Evolutionary conservation across 2,797 vertebrate genomes (phyloP), one percentile per base, ranked within the genome.

Genomic region (Aulostomus chinensis): DNA sequence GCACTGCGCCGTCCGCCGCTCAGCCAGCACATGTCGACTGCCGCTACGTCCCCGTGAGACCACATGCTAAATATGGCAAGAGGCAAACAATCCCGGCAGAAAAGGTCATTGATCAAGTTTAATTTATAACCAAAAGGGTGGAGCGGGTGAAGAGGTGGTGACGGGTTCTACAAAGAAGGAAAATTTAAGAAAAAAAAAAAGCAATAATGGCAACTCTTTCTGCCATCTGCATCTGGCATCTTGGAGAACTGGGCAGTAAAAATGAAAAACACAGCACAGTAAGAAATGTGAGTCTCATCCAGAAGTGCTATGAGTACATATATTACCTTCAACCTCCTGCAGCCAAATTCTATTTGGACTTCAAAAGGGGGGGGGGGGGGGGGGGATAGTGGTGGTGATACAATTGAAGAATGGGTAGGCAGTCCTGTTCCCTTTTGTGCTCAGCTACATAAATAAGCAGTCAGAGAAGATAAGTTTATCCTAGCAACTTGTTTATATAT

Each of bases 401-500:
- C 26, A 22, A 15, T 34, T 14, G 22, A 20, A 26, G 29, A 39
- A 71, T 80, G 80, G 80, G 75, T 58, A 60, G 43, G 17, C 22
- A 54, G 66, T 74, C 79, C 48, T 12, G 54, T 42, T 30, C 35
- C 13, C 5, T 53, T 72, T 61, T 71, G 37, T 58, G 57, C 57
- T 24, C 14, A 4, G 66, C 42, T 68, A 69, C 79, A 88, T 68
- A 71, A 82, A 84, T 73, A 46, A 68, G 43, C 49, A 43, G 49
- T 47, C 20, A 48, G 57, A 59, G 63, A 77, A 78, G 73, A 58
- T 63, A 80, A 79, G 76, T 74, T 33, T 48, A 47, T 73, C 66
- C 49, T 58, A 58, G 38, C 66, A 52, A 52, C 87, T 86, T 91
- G 88, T 89, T 91, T 90, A 83, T 91, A 88, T 87, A 90, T 89